Evolutionary conservation across 2,797 vertebrate species (phyloP).

Genomic region (Tarsius wallacei): DNA sequence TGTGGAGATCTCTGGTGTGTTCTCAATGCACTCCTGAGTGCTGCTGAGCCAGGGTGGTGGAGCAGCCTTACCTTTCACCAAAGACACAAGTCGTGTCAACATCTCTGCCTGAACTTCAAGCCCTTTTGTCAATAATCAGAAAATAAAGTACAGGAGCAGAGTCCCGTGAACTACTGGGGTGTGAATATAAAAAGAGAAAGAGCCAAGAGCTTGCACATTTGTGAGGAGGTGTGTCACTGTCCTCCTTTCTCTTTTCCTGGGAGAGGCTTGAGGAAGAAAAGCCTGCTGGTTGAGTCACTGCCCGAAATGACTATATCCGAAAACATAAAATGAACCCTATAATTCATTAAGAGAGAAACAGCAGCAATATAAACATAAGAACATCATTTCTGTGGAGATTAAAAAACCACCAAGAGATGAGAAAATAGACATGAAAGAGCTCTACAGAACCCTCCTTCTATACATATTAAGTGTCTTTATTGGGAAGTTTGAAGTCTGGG

Average conservation of each 20-base stretch:
- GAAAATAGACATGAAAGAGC: constrained; percentile 55
- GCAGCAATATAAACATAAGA: constrained; percentile 45
- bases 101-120: neutral
- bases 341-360: constrained; percentile 77
- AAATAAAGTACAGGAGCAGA: neutral
- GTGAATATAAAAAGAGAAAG: neutral
- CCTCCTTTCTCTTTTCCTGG: neutral
- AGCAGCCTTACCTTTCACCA: neutral
- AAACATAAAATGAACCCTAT: constrained; percentile 53
- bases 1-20: neutral
- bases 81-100: neutral
- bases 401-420: neutral
- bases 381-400: constrained; percentile 40
- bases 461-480: neutral
- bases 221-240: neutral
- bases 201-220: neutral
- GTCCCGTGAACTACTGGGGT: neutral
- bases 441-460: neutral
- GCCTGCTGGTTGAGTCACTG: constrained; percentile 57
- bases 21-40: neutral
- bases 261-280: neutral
- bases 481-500: neutral
- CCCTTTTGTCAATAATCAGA: neutral
- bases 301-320: neutral
- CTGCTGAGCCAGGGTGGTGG: rapidly evolving